Conservation (phyloP, 2,113 vertebrate genomes). For the Vimba vimba region DNA sequence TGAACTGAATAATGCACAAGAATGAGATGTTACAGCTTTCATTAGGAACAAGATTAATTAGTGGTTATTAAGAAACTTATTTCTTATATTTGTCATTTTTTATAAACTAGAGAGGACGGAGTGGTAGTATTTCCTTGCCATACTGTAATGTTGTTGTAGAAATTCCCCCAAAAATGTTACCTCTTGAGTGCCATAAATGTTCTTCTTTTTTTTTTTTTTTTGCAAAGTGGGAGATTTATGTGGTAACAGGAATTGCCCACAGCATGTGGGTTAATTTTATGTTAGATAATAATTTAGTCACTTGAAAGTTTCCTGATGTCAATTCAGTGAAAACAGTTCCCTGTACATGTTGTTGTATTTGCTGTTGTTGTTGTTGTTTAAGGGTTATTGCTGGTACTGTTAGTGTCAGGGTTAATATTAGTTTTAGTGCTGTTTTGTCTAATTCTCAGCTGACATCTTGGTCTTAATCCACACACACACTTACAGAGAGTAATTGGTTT, state of each 20-base stretch:
- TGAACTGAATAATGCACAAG: neutral
- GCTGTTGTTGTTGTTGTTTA: neutral
- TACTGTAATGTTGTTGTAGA: neutral
- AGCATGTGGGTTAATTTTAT: neutral
- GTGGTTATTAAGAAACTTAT: neutral
- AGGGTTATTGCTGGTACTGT: neutral
- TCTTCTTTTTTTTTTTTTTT: neutral
- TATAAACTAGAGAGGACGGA: neutral
- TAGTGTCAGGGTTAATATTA: neutral
- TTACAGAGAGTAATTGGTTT: conserved; percentile 33
- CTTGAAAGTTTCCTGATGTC: neutral
- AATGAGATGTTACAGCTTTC: neutral
- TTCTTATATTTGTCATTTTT: neutral
- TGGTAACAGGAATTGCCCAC: neutral
- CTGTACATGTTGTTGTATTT: neutral
- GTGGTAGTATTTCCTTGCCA: neutral
- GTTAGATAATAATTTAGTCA: neutral
- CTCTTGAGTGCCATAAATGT: neutral
- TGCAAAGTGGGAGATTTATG: neutral
- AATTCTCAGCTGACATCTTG: conserved; percentile 10
- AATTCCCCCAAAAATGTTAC: neutral
- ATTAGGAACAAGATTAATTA: neutral
- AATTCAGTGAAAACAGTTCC: neutral
- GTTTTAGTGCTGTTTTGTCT: conserved; percentile 8
- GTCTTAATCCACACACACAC: conserved; percentile 14